phyloP scores from a whole-genome alignment of 2,888 invertebrate genomes.

The Drosophila meridiana region DNA sequence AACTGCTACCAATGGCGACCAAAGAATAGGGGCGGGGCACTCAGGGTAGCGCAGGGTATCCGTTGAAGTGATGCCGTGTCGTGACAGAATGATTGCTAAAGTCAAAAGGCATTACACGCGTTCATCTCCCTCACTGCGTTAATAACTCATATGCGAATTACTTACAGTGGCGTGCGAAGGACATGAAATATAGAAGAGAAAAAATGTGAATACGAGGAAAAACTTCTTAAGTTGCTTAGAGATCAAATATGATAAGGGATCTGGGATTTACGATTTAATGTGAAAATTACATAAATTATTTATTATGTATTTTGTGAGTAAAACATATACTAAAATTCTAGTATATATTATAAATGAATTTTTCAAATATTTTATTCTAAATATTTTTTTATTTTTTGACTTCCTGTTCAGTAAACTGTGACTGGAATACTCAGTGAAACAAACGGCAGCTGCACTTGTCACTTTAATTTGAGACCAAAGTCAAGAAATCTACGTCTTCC shows the following conservation, averaged over 20 bases:
- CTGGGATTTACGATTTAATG: neutral
- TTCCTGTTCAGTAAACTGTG: neutral
- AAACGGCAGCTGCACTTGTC: constrained; percentile 54
- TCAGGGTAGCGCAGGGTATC: constrained; percentile 33
- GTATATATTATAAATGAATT: neutral
- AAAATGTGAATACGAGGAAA: neutral
- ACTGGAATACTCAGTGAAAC: constrained; percentile 7
- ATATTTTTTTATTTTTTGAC: neutral
- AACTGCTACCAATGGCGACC: constrained; percentile 35
- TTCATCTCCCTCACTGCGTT: constrained; percentile 29
- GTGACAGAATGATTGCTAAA: constrained; percentile 44
- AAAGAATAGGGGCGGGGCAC: neutral
- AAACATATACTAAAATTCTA: neutral
- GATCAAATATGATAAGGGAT: neutral
- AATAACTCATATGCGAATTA: constrained; percentile 34
- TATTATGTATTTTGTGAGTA: neutral
- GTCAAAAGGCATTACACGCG: constrained; percentile 49
- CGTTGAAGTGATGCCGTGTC: constrained; percentile 21
- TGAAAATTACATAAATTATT: neutral
- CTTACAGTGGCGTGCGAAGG: constrained; percentile 9
- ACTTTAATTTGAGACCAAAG: constrained; percentile 47
- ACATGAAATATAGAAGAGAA: neutral
- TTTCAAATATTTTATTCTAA: neutral
- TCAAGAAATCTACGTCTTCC: constrained; percentile 22
- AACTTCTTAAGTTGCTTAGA: neutral